Base-by-base conservation (phyloP, 1,140 invertebrate species). In the Drosophila watanabei region DNA sequence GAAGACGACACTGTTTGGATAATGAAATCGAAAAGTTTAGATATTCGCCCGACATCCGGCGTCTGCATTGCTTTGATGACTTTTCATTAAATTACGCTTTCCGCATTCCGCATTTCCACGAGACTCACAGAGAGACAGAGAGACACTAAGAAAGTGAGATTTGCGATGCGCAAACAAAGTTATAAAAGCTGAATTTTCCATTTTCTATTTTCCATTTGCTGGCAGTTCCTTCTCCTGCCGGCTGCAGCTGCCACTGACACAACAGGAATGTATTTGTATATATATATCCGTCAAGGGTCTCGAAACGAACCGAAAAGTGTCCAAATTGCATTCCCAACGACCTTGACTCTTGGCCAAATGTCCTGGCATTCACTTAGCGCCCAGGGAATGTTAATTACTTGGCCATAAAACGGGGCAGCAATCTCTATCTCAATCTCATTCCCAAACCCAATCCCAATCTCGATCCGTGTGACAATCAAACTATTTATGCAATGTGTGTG, bases 81-180 rank as follows among this genome's bases (percentile, higher is more conserved):
- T 84, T 80, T 65, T 68, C 75, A 83, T 83, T 71, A 63, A 80
- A 84, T 84, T 80, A 77, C 58, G 49, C 62, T 80, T 83, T 85
- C 65, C 52, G 66, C 72, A 84, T 71, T 76, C 64, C 64, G 33
- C 54, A 56, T 80, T 71, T 76, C 49, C 37, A 54, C 43, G 57
- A 37, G 52, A 56, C 28, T 11, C 48, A 41, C 39, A 41, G 39
- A 49, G 14, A 30, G 24, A 48, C 11, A 30, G 43, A n/a, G 57
- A 39, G 63, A 32, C 14, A 33, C 49, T 33, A 52, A 52, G 49
- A 52, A 52, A 52, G 49, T 52, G 49, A 18, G 49, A 52, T 52
- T 52, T 52, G 49, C 49, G 30, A 52, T 30, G 37, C 41, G 46
- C 57, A 45, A 46, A 54, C 39, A 72, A 61, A 72, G 77, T 59